Conservation (phyloP, 2,888 invertebrate genomes). For the Cerastoderma edule region DNA sequence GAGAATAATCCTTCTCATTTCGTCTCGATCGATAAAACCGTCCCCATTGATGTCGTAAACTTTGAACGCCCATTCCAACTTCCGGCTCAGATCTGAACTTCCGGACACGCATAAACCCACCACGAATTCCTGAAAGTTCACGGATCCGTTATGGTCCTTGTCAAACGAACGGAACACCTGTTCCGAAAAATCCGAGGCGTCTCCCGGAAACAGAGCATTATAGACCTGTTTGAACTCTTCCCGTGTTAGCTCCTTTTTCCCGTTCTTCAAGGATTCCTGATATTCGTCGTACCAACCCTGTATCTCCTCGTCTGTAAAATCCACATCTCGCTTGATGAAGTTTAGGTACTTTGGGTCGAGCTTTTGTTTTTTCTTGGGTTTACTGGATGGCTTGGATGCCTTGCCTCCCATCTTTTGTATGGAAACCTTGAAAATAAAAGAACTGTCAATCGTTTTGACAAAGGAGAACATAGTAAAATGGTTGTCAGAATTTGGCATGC, state of each 20-base stretch:
- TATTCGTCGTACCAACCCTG: conserved; percentile 57
- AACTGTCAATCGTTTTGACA: not conserved
- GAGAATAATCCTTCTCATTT: conserved; percentile 57
- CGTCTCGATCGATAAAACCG: conserved; percentile 40
- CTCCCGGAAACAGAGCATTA: conserved; percentile 50
- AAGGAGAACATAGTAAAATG: not conserved
- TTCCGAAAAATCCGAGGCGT: conserved; percentile 43
- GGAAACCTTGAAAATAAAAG: not conserved
- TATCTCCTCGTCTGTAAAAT: conserved; percentile 63
- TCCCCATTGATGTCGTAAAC: conserved; percentile 66
- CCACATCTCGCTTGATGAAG: conserved; percentile 38
- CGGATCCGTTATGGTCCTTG: conserved; percentile 39
- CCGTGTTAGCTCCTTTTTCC: conserved; percentile 38
- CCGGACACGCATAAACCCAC: conserved; percentile 65
- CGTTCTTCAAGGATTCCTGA: conserved; percentile 26
- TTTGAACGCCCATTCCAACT: conserved; percentile 63
- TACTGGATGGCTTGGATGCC: not conserved
- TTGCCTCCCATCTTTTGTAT: conserved; percentile 7
- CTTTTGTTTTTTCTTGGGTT: not conserved
- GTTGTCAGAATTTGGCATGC: not conserved
- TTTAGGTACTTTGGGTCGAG: not conserved
- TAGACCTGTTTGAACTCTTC: conserved; percentile 49
- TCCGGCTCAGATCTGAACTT: conserved; percentile 46
- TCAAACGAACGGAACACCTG: conserved; percentile 56
- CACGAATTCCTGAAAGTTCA: conserved; percentile 61